Percentiles rank a stretch among this genome's conserved stretches.
Conservation (phyloP, 2,113 vertebrate species). For the Myotis yumanensis region DNA sequence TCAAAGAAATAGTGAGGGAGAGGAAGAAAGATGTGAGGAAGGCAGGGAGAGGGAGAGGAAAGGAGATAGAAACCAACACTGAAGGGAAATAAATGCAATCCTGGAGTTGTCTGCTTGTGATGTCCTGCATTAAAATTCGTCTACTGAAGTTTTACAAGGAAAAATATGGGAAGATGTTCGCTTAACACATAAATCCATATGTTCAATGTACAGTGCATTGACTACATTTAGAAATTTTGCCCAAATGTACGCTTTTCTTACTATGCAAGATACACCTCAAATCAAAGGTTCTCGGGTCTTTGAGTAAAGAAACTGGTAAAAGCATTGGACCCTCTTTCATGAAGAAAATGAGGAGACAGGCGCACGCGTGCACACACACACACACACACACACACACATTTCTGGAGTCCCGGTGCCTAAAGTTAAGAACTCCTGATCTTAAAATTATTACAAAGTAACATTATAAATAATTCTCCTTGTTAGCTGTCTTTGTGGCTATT, state of each 20-base stretch:
- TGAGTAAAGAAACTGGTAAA: background rate
- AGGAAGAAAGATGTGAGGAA: background rate
- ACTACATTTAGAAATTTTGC: background rate
- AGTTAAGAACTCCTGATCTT: background rate
- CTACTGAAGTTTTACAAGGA: background rate
- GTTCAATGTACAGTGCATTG: background rate
- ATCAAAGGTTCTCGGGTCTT: background rate
- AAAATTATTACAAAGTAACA: background rate
- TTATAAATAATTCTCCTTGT: background rate
- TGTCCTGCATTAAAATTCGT: background rate
- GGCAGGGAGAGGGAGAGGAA: background rate
- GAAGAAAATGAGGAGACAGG: background rate
- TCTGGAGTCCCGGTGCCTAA: background rate
- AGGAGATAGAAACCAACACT: background rate
- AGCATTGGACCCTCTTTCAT: background rate
- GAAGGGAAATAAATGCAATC: background rate
- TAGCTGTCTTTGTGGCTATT: background rate
- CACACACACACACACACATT: background rate
- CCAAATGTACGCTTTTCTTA: background rate
- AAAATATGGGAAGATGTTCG: background rate
- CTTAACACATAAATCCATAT: background rate
- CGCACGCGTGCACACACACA: background rate
- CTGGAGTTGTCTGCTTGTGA: background rate
- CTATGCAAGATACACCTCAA: background rate
- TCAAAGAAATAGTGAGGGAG: background rate